phyloP scores from a whole-genome alignment of 2,888 invertebrate genomes.

The Caenorhabditis imperialis region DNA sequence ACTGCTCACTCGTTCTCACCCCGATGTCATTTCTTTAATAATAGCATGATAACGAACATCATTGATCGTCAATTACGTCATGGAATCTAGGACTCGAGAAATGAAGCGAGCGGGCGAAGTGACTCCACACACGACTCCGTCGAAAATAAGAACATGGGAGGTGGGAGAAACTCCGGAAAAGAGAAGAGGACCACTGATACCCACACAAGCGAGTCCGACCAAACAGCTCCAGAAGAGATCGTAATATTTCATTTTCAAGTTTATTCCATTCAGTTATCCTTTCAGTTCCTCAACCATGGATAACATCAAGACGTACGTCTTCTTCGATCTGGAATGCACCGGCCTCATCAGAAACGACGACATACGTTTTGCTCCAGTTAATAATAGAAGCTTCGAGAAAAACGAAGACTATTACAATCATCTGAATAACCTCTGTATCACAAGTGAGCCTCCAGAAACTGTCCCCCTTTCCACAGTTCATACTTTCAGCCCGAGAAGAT shows the following conservation, averaged over 20 bases:
- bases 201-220: slow-evolving; percentile 32
- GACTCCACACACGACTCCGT: slow-evolving; percentile 33
- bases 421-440: slow-evolving; percentile 16
- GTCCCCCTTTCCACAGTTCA: background rate
- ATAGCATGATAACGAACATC: too few relatives aligned
- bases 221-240: slow-evolving; percentile 24
- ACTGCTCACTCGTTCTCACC: slow-evolving; percentile 1
- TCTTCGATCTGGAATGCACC: slow-evolving; percentile 72
- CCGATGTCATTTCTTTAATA: too few relatives aligned
- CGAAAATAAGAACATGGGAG: slow-evolving; percentile 29
- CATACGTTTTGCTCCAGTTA: background rate
- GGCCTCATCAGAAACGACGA: slow-evolving; percentile 56
- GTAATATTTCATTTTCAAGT: background rate
- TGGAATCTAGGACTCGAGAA: too few relatives aligned
- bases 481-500: slow-evolving; percentile 43
- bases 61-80: too few relatives aligned
- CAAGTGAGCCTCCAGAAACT: slow-evolving; percentile 20
- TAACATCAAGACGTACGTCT: slow-evolving; percentile 57
- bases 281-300: slow-evolving; percentile 16
- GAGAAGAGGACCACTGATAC: slow-evolving; percentile 8
- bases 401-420: slow-evolving; percentile 15
- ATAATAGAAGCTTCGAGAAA: slow-evolving; percentile 2
- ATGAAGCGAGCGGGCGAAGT: slow-evolving; percentile 21
- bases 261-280: background rate
- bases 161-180: slow-evolving; percentile 8